Evolutionary conservation across 2,797 vertebrate genomes (phyloP), one percentile per base, ranked within the genome.

Genomic region (Rachycentron canadum): DNA sequence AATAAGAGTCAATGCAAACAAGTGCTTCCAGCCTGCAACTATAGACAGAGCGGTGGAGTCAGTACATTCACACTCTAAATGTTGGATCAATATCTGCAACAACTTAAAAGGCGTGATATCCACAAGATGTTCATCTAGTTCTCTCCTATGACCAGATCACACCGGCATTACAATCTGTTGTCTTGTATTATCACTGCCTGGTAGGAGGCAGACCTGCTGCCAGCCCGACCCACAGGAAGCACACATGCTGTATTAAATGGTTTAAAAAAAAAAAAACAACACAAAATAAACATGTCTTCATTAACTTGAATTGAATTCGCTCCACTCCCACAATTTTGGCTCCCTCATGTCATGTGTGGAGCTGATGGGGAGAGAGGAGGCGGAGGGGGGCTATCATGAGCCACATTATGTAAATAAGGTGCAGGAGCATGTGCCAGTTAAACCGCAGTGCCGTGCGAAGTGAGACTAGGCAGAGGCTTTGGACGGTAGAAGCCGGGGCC

Each of bases 351-450:
- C 41, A 38, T 73, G 74, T 59, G 75, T 70, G 77, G 73, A 80
- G 75, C 38, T 45, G 81, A 65, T 81, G 71, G 50, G 56, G 64
- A 36, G 53, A 45, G 25, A 41, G 28, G 67, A 25, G 52, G 34
- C 16, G 23, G 57, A 23, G 50, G 52, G 23, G 67, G 70, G 69
- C 59, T 81, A 52, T 86, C 88, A 82, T 75, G 69, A 88, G 63
- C 84, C 86, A 90, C 86, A 90, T 93, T 93, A 94, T 93, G 93
- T 91, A 94, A 94, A 94, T 94, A 89, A 90, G 90, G 87, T 88
- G 92, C 92, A 91, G 87, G 88, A 89, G 88, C 86, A 64, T 91
- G 89, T 91, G 91, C 87, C 91, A 89, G 90, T 92, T 91, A 92
- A 88, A 91, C 93, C 92, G 93, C 94, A 94, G 92, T 94, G 92